Conservation (phyloP, 92 coral and sea anemone genomes). For the Meandrina meandrites region DNA sequence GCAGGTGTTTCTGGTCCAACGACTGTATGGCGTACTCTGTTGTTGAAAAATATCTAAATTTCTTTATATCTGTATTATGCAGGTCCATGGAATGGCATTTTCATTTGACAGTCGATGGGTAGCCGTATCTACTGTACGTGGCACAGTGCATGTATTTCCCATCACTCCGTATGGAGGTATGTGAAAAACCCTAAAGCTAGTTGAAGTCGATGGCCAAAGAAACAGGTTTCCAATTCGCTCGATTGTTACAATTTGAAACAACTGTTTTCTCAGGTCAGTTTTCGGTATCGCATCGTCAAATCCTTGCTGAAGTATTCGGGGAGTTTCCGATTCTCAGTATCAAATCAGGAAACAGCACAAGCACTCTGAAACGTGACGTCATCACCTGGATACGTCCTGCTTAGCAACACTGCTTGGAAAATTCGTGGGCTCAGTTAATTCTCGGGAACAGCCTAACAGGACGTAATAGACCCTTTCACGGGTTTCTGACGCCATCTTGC, state of each 20-base stretch:
- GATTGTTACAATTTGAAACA: not conserved
- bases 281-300: not conserved
- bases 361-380: not conserved
- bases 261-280: not conserved
- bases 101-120: conserved; percentile 95
- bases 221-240: not conserved
- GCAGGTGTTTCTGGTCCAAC: no score
- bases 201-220: not conserved
- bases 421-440: not conserved
- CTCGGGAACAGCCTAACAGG: no score
- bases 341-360: not conserved
- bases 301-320: not conserved
- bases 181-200: not conserved
- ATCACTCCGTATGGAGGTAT: conserved; percentile 97
- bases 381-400: not conserved
- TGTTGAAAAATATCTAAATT: not conserved
- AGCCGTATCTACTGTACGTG: conserved; percentile 87
- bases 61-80: not conserved
- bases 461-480: no score
- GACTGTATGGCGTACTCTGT: no score
- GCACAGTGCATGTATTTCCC: conserved; percentile 94
- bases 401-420: not conserved
- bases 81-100: conserved; percentile 91
- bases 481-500: no score
- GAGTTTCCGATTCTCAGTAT: not conserved